Evolutionary conservation across 30 jellyfish, hydroid and myxozoan genomes (phyloP).

Genomic region (Aurelia aurita): DNA sequence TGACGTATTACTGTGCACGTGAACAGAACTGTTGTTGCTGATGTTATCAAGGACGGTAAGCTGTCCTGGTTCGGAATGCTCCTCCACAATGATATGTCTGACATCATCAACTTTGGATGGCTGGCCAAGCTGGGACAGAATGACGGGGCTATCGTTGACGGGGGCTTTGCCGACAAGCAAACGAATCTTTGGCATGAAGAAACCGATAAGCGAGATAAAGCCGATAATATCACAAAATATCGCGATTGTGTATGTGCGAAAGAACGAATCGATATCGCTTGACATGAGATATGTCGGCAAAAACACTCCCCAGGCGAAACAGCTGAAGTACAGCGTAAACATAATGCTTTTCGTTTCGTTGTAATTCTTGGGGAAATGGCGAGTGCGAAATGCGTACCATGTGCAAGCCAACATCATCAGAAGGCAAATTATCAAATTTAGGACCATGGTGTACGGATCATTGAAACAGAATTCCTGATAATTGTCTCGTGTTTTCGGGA

Average conservation of each 20-base stretch:
- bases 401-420: constrained; percentile 83
- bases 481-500: constrained; percentile 40
- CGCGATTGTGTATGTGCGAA: constrained; percentile 55
- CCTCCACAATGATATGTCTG: constrained; percentile 6
- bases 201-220: constrained; percentile 46
- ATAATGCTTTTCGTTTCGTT: constrained; percentile 90
- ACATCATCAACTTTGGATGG: constrained; percentile 21
- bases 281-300: constrained; percentile 54
- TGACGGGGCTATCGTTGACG: constrained; percentile 32
- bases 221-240: constrained; percentile 52
- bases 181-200: constrained; percentile 47
- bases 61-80: not conserved
- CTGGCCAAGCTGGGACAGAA: constrained; percentile 5
- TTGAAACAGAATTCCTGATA: constrained; percentile 21
- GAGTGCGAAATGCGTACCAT: constrained; percentile 76
- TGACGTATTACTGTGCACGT: not conserved
- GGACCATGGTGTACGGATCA: constrained; percentile 57
- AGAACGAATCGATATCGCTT: constrained; percentile 19
- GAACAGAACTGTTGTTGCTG: not conserved
- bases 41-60: not conserved
- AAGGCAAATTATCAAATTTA: constrained; percentile 70
- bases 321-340: constrained; percentile 83
- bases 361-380: constrained; percentile 90
- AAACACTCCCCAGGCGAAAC: constrained; percentile 84
- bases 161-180: constrained; percentile 35